phyloP scores from a whole-genome alignment of 2,888 invertebrate species.

The Idaea dimidiata region DNA sequence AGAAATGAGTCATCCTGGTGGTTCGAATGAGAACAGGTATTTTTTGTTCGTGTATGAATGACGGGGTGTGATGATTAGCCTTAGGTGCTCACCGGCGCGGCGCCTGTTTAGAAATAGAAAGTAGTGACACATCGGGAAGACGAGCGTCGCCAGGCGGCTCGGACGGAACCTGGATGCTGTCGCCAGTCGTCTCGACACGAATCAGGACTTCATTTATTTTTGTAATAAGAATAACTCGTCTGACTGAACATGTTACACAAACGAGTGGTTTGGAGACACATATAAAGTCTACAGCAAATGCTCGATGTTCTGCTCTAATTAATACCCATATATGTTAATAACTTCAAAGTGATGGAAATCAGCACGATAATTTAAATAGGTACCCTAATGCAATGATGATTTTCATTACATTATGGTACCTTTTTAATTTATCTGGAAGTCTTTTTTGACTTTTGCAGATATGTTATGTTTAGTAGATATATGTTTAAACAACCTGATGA shows the following conservation, averaged over 20 bases:
- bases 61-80: constrained; percentile 39
- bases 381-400: too few relatives aligned
- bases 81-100: constrained; percentile 57
- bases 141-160: constrained; percentile 41
- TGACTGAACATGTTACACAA: neutral
- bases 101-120: constrained; percentile 70
- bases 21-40: constrained; percentile 28
- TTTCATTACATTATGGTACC: too few relatives aligned
- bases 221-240: constrained; percentile 18
- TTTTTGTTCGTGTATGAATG: constrained; percentile 28
- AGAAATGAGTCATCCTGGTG: constrained; percentile 26
- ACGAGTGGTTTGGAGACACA: neutral
- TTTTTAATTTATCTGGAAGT: too few relatives aligned
- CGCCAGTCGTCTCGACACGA: constrained; percentile 34
- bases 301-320: neutral
- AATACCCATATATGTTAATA: too few relatives aligned
- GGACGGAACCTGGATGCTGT: constrained; percentile 38
- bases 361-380: too few relatives aligned
- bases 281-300: neutral
- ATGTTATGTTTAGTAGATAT: too few relatives aligned
- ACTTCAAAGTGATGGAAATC: too few relatives aligned
- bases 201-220: constrained; percentile 26
- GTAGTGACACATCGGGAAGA: constrained; percentile 61
- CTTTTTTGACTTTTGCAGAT: too few relatives aligned
- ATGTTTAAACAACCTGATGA: neutral